Conservation (phyloP, 2,888 invertebrate genomes). For the Mellilla xanthometata region DNA sequence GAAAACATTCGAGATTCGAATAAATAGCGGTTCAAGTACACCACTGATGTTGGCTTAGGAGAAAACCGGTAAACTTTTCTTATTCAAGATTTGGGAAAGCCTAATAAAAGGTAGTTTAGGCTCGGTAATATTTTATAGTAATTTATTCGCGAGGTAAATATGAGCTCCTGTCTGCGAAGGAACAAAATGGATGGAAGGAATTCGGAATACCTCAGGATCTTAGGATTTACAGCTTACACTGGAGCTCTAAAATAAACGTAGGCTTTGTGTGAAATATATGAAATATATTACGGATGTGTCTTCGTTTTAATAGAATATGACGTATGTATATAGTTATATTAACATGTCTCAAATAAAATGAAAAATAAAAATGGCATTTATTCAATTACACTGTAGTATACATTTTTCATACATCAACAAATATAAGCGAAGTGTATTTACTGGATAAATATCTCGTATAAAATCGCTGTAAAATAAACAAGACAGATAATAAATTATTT, state of each 20-base stretch:
- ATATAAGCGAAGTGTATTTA: too few species aligned
- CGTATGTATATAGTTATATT: too few species aligned
- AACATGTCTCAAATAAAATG: too few species aligned
- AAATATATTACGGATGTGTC: constrained; percentile 9
- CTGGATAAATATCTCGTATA: too few species aligned
- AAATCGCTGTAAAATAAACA: too few species aligned
- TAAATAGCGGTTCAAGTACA: constrained; percentile 42
- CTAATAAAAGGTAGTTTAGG: constrained; percentile 36
- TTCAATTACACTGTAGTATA: too few species aligned
- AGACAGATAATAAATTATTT: too few species aligned
- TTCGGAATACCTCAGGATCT: constrained; percentile 25
- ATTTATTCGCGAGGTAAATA: constrained; percentile 40
- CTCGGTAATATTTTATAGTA: constrained; percentile 37
- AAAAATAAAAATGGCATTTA: too few species aligned
- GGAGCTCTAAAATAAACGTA: constrained; percentile 19
- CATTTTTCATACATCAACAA: too few species aligned
- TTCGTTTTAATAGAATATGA: constrained; percentile 1
- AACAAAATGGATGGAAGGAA: constrained; percentile 29
- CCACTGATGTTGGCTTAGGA: constrained; percentile 33
- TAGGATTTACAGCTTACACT: constrained; percentile 27
- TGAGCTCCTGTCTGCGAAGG: constrained; percentile 23
- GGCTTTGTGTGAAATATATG: constrained; percentile 12
- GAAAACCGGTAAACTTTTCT: constrained; percentile 33
- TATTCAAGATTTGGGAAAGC: constrained; percentile 28
- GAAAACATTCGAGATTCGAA: constrained; percentile 13